Evolutionary conservation across 1,140 invertebrate genomes (phyloP), one percentile per base, ranked within the genome.

Genomic region (Saccostrea cuccullata): DNA sequence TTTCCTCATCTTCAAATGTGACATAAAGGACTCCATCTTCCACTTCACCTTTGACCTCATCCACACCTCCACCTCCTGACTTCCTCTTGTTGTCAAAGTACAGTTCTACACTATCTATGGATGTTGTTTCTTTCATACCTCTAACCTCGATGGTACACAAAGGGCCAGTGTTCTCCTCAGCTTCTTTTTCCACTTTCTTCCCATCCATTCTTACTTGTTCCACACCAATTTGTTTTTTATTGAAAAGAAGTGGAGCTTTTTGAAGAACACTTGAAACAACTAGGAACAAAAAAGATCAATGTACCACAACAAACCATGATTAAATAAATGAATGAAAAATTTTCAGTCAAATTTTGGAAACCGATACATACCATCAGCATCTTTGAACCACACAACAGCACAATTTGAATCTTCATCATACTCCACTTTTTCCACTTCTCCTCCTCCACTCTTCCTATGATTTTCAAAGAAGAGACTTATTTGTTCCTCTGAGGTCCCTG

Each of bases 51-150:
- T 89, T 84, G 58, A 88, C 58, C 23, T 73, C 47, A 26, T 15
- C 20, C 56, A 84, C 30, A 2, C 87, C 89, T 17, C 90, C 90
- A 36, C 91, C 91, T 64, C 90, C 90, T 73, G 87, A 90, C 77
- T 83, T 90, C 55, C 15, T 89, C n/a, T 83, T 84, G n/a, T 88
- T 88, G 87, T 89, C 88, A 88, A 92, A 92, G 73, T 87, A 91
- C 6, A 55, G 56, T 20, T 60, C 82, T 8, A 87, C 12, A 26
- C n/a, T 64, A 84, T 89, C 87, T 60, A 86, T 36, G 73, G 84
- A 40, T 23, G 86, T 82, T 30, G 20, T 58, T 5, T 55, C 47
- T 17, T 87, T 87, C 47, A 82, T n/a, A n/a, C 86, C 86, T 6
- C 86, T 55, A 20, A 87, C 86, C 77, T 87, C 86, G 0, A 87